Conservation (phyloP, 2,888 invertebrate species). For the Kuschelorhynchus macadamiae region DNA sequence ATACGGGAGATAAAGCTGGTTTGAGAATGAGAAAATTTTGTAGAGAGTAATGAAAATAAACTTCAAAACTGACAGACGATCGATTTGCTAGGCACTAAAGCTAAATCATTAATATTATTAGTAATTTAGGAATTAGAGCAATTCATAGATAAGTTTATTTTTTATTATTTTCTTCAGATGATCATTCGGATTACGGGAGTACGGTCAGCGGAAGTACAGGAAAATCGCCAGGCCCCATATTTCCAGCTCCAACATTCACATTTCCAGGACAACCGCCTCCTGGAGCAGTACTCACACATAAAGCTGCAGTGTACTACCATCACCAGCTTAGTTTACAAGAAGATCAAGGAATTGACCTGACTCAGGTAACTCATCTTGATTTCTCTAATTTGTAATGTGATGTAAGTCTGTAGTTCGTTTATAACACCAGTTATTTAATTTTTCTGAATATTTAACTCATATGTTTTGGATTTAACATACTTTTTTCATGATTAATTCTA, state of each 20-base stretch:
- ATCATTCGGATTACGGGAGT: conserved; percentile 78
- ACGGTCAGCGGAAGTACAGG: conserved; percentile 78
- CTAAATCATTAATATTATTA: too few species aligned
- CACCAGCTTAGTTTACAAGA: conserved; percentile 87
- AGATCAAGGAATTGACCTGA: conserved; percentile 91
- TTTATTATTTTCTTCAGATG: conserved; percentile 70
- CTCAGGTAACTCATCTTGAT: conserved; percentile 76
- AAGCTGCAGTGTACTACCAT: conserved; percentile 84
- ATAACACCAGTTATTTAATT: too few species aligned
- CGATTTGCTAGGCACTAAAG: too few species aligned
- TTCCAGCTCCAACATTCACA: conserved; percentile 79
- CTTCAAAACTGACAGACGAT: too few species aligned
- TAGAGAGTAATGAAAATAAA: too few species aligned
- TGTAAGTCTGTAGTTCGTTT: not conserved
- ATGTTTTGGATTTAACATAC: too few species aligned
- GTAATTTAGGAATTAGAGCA: too few species aligned
- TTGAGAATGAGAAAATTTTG: too few species aligned
- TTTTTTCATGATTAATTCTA: too few species aligned
- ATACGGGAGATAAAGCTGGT: too few species aligned
- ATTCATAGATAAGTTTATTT: too few species aligned
- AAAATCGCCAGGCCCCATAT: conserved; percentile 76
- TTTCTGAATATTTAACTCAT: conserved; percentile 46
- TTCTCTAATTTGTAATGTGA: not conserved
- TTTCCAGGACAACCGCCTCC: conserved; percentile 78
- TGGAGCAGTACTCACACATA: conserved; percentile 79